These are phyloP conservation scores for Drosophila ustulata DNA, from an alignment of 2,888 invertebrate species.

Conservation along the genomic window DNA sequence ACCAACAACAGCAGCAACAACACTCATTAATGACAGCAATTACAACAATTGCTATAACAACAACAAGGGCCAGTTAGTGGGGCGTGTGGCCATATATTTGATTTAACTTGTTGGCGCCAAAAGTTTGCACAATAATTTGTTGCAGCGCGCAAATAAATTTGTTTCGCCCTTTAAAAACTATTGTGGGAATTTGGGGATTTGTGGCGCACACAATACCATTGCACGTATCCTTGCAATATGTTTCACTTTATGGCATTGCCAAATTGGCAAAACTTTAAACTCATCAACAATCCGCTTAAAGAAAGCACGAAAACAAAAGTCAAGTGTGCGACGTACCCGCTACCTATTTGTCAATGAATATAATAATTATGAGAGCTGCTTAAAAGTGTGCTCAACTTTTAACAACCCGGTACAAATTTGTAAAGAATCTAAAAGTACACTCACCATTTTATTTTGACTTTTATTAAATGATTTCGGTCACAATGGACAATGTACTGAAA, in stretches of 20 bases:
- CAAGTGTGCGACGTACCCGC: too few species aligned
- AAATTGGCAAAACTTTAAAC: constrained; percentile 13
- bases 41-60: constrained; percentile 39
- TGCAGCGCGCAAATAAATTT: constrained; percentile 72
- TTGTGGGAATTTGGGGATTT: constrained; percentile 78
- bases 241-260: constrained; percentile 42
- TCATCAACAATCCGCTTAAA: not conserved
- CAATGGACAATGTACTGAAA: too few species aligned
- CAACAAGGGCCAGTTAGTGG: constrained; percentile 19
- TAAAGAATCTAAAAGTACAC: too few species aligned
- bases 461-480: too few species aligned
- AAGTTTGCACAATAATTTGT: constrained; percentile 63
- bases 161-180: constrained; percentile 75
- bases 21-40: constrained; percentile 48
- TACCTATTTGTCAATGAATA: too few species aligned
- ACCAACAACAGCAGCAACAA: constrained; percentile 30
- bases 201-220: constrained; percentile 43
- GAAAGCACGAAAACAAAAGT: not conserved
- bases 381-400: too few species aligned
- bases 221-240: constrained; percentile 28
- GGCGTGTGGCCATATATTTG: constrained; percentile 74
- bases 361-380: too few species aligned
- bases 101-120: constrained; percentile 76
- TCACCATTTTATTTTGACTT: too few species aligned
- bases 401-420: too few species aligned